Base-by-base conservation (phyloP, 1,140 invertebrate genomes). In the Pachyrhynchus sulphureomaculatus region DNA sequence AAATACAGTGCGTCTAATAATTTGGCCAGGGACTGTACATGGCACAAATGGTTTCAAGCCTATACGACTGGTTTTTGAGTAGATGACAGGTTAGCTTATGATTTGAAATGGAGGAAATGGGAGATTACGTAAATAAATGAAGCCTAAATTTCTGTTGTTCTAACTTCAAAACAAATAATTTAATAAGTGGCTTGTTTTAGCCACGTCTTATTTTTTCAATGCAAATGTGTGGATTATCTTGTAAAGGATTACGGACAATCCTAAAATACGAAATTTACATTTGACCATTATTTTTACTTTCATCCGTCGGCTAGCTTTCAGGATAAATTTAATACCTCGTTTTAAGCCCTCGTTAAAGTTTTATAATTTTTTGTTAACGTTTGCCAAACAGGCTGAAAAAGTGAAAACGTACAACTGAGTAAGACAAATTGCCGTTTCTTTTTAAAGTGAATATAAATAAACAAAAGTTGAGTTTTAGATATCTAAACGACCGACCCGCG, bases 271-370 rank as follows among this genome's bases (percentile, higher is more conserved):
- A 42, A 45, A 56, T 56, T 56, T 56, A 56, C 54, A 56, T 56
- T 56, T 45, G 41, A 56, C 54, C 54, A 47, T 56, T 56, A 56
- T 47, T 56, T 54, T 56, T 56, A 56, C 54, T 56, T 56, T 55
- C 52, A 44, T 21, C 39, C 52, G 36, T 55, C 52, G 49, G 49
- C 49, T 37, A 52, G 49, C 49, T 36, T 52, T 52, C 49, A 17
- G 37, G 52, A 55, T 55, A 55, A 55, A 55, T 55, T 47, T 56
- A 56, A 56, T 56, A 26, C 54, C 18, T 20, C 13, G 54, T 41
- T 47, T 47, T 56, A 56, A 56, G 32, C 54, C 41, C 21, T 56
- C 29, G 54, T 56, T 45, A 42, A 56, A 56, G 36, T 33, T 45
- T 56, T 56, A 13, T 15, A 33, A 34, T 56, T 56, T 52, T 56